Evolutionary conservation across 2,113 vertebrate genomes (phyloP), one percentile per base, ranked within the genome.

Genomic region (Acinonyx jubatus): DNA sequence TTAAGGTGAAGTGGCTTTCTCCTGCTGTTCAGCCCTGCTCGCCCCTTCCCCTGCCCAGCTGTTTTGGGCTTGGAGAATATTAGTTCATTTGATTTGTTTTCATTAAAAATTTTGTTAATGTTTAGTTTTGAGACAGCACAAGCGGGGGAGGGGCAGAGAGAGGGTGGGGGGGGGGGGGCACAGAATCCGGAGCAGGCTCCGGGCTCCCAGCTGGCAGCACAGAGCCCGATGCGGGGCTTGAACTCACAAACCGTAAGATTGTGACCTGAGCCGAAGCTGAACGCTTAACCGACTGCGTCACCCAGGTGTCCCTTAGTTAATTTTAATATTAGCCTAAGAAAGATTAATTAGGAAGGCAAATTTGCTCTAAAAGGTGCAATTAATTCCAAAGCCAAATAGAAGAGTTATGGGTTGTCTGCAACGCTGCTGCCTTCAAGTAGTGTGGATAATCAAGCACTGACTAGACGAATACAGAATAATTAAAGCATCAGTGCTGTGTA

Each of bases 291-390:
- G 21, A 61, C 57, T 18, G 55, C 23, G 57, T 61, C 21, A 61
- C 21, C 21, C 57, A 61, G 57, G 57, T 8, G 21, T 21, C 21
- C 21, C 21, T 97, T 85, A 96, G 95, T 96, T 98, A 92, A 95
- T 96, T 98, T 98, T 97, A 93, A 84, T 94, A 96, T 96, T 89
- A 97, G 78, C 96, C 89, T 95, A 90, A 96, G 95, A 96, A 96
- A 97, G 95, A 96, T 97, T 97, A 97, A 98, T 98, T 97, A 98
- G 84, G 87, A 88, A 95, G 89, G 96, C 92, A 95, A 76, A 96
- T 96, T 95, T 97, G 69, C 84, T 97, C 95, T 96, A 96, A 98
- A 97, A 95, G 96, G 92, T 97, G 18, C 96, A 95, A 97, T 98
- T 96, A 97, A 98, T 98, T 86, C 90, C 83, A n/a, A 83, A 95